Evolutionary conservation across 1,140 invertebrate species (phyloP), one percentile per base, ranked within the genome.

Genomic region (Drosophila orena): DNA sequence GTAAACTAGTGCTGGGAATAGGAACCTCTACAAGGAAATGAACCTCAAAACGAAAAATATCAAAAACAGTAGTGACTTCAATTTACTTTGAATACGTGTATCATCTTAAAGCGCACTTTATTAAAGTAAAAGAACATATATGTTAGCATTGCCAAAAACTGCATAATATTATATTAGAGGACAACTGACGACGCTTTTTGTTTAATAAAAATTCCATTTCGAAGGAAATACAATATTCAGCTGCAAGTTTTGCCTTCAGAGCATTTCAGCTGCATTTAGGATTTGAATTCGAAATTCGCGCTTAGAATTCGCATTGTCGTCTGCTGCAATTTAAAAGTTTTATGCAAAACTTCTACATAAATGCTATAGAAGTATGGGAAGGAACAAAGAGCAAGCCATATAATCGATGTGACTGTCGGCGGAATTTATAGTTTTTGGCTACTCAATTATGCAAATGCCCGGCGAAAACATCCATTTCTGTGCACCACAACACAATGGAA

Each of bases 401-500:
- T 56, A 57, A 65, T 47, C 22, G 43, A 40, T 65, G 49, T 57
- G 54, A 65, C 53, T 58, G 61, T 24, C 54, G 54, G 42, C 43
- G 35, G n/a, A 46, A 55, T 58, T 79, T 14, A 56, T 30, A 38
- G 49, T 62, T 73, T 74, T 74, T 12, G 58, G 50, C 53, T 56
- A 43, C 53, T 75, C 52, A 79, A 79, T 79, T 80, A 76, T 80
- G 76, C 71, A 80, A 79, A 80, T 75, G 6, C 17, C 52, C 30
- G 43, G 43, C 24, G 53, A 69, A 53, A 77, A 57, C 61, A 49
- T 49, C 14, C 15, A 58, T 49, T 47, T 40, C 20, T 38, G 47
- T 15, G 42, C 11, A 44, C 53, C n/a, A n/a, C 24, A 57, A 34
- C 54, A 55, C 30, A 44, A 35, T 27, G 37, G 12, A 38, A 22